These are phyloP conservation scores for Drosophila lacertosa DNA, from an alignment of 1,140 invertebrate genomes.

Conservation along the genomic window DNA sequence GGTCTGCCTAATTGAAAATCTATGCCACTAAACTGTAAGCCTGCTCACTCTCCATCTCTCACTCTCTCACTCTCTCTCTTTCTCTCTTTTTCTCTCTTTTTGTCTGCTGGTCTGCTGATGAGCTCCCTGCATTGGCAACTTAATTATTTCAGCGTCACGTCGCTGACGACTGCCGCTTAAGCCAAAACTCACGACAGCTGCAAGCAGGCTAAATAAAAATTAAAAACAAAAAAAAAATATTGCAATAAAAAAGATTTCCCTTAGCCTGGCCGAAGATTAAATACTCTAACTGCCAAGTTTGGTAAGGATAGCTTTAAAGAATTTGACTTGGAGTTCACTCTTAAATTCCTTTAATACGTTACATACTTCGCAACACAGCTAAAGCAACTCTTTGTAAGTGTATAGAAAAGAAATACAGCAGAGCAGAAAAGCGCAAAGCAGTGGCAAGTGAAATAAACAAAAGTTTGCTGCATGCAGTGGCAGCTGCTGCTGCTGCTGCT, in stretches of 20 bases:
- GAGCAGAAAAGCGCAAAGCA: slow-evolving; percentile 22
- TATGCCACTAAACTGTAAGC: slow-evolving; percentile 66
- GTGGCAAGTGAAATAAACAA: slow-evolving; percentile 63
- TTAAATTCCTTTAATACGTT: no score
- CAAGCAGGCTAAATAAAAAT: slow-evolving; percentile 44
- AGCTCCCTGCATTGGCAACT: slow-evolving; percentile 58
- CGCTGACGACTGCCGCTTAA: slow-evolving; percentile 56
- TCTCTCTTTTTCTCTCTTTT: neutral
- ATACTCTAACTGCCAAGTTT: no score
- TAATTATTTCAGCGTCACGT: slow-evolving; percentile 79
- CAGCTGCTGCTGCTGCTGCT: slow-evolving; percentile 12
- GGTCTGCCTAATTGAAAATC: slow-evolving; percentile 67
- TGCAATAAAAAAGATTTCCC: no score
- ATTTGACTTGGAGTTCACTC: no score
- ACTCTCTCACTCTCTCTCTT: neutral
- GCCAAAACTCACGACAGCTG: slow-evolving; percentile 72
- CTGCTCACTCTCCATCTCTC: slow-evolving; percentile 2
- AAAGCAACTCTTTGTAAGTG: no score
- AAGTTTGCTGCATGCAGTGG: slow-evolving; percentile 47
- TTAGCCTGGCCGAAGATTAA: no score
- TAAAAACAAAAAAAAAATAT: neutral
- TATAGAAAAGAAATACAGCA: neutral
- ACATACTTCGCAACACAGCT: no score
- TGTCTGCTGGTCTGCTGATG: slow-evolving; percentile 24
- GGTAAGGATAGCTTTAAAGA: no score